Conservation (phyloP, 2,797 vertebrate genomes). For the Brachymystax lenok region DNA sequence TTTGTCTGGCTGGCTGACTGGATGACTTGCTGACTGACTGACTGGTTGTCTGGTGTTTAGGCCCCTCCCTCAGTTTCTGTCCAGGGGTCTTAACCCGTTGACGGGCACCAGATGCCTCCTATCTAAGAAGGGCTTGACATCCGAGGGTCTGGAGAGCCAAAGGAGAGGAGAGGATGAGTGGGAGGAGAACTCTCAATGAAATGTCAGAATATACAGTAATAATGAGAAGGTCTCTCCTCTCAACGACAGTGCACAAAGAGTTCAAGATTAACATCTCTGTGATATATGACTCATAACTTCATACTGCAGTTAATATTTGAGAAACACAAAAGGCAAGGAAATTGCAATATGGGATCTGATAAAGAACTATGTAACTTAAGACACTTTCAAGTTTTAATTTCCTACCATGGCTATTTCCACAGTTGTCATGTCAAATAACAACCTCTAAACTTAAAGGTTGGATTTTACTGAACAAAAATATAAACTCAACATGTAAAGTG, state of each 20-base stretch:
- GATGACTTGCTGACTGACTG: conserved; percentile 4
- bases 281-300: background rate
- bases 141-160: conserved; percentile 18
- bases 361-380: background rate
- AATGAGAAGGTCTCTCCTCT: background rate
- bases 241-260: background rate
- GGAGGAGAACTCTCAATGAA: background rate
- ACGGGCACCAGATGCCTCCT: conserved; percentile 10
- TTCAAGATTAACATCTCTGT: background rate
- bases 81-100: conserved; percentile 13
- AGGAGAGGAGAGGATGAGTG: background rate
- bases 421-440: conserved; percentile 7
- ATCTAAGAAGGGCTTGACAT: conserved; percentile 19
- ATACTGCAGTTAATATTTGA: background rate
- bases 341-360: background rate
- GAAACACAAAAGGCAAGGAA: background rate
- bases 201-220: background rate
- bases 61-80: conserved; percentile 17
- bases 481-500: too few relatives aligned
- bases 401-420: background rate
- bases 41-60: conserved; percentile 9
- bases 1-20: conserved; percentile 8
- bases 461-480: background rate
- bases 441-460: background rate
- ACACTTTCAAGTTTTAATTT: conserved; percentile 5